Evolutionary conservation across 2,797 vertebrate genomes (phyloP).

Genomic region (Bucorvus abyssinicus): DNA sequence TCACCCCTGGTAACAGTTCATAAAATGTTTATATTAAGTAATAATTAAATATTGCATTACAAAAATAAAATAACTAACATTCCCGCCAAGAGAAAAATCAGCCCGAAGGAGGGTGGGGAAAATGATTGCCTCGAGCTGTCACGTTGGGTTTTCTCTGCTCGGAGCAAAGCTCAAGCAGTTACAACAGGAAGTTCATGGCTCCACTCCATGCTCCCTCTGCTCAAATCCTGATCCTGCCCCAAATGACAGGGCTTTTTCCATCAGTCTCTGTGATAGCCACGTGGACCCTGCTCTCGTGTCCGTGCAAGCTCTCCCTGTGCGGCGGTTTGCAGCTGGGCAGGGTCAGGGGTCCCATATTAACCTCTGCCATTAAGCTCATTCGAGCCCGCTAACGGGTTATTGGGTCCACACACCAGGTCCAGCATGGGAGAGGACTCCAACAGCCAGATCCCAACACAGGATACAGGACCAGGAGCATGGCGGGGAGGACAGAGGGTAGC

Average conservation of each 20-base stretch:
- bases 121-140: not conserved
- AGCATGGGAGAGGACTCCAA: not conserved
- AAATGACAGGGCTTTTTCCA: rapidly evolving
- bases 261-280: not conserved
- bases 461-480: rapidly evolving
- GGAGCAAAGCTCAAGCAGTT: not conserved
- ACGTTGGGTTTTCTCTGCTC: not conserved
- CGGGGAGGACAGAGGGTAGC: not conserved
- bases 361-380: not conserved
- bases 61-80: not conserved
- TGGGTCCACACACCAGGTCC: not conserved
- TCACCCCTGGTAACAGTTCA: not conserved
- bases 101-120: not conserved
- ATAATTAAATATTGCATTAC: constrained; percentile 13
- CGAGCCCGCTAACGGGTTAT: not conserved
- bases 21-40: constrained; percentile 55
- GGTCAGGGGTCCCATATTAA: not conserved
- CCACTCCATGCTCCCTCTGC: not conserved
- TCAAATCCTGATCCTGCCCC: not conserved
- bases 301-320: too few species aligned
- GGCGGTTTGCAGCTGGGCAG: not conserved
- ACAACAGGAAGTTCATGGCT: not conserved
- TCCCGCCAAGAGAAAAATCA: not conserved
- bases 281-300: not conserved
- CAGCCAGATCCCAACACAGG: not conserved